phyloP scores from a whole-genome alignment of 64 coral and sea anemone species.

The Dendronephthya gigantea region DNA sequence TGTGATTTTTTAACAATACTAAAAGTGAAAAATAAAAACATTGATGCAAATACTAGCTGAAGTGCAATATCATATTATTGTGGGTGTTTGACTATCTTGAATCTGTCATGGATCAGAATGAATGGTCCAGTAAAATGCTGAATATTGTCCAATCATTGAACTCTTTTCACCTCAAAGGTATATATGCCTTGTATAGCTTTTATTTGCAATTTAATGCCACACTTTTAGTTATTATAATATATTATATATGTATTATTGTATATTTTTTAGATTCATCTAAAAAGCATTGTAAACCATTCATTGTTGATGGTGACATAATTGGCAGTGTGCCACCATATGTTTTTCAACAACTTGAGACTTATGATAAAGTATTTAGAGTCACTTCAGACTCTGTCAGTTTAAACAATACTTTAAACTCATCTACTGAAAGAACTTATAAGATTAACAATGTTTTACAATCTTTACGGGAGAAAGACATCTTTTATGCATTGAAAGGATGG shows the following conservation, averaged over 20 bases:
- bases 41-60: too few species aligned
- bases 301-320: not conserved
- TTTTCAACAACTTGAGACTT: not conserved
- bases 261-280: conserved; percentile 1
- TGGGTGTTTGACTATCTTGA: not conserved
- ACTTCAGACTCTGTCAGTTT: not conserved
- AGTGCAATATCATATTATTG: not conserved
- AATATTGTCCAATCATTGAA: conserved; percentile 9
- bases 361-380: not conserved
- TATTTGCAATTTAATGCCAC: not conserved
- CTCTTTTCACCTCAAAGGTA: not conserved
- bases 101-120: not conserved
- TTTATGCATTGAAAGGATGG: conserved; percentile 2
- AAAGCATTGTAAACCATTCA: not conserved
- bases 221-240: not conserved
- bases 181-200: not conserved
- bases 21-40: too few species aligned
- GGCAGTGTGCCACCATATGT: conserved; percentile 6
- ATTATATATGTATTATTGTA: not conserved
- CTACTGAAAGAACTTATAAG: not conserved
- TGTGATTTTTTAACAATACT: too few species aligned
- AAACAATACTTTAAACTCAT: not conserved
- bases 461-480: not conserved
- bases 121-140: not conserved
- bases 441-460: not conserved